phyloP scores from a whole-genome alignment of 2,888 invertebrate species.

The Caenorhabditis wallacei region DNA sequence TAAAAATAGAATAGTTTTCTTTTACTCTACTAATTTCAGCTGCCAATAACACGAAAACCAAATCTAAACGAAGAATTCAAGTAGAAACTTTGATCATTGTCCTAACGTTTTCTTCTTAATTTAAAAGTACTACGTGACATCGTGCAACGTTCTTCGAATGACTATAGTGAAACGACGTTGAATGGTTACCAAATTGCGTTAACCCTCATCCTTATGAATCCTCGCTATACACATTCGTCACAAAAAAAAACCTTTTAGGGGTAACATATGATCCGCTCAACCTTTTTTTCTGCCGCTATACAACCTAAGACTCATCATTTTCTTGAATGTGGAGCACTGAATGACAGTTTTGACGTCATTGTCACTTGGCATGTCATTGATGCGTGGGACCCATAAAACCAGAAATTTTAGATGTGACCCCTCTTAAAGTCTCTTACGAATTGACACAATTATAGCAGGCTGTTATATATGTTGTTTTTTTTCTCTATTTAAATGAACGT shows the following conservation, averaged over 20 bases:
- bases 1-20: conserved; percentile 19
- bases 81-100: conserved; percentile 1
- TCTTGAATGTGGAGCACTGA: conserved; percentile 10
- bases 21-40: not conserved
- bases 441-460: conserved; percentile 36
- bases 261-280: conserved; percentile 31
- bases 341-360: conserved; percentile 51
- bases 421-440: conserved; percentile 3
- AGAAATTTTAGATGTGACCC: not conserved
- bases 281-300: conserved; percentile 12
- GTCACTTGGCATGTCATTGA: conserved; percentile 50
- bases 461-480: conserved; percentile 41
- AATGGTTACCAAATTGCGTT: conserved; percentile 44
- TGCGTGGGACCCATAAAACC: conserved; percentile 51
- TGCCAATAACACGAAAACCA: not conserved
- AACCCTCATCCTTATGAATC: conserved; percentile 12
- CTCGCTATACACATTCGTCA: conserved; percentile 49
- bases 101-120: not conserved
- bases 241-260: conserved; percentile 49
- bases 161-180: conserved; percentile 22
- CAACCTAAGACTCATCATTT: conserved; percentile 38
- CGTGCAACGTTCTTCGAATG: not conserved
- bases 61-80: not conserved
- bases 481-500: conserved; percentile 36
- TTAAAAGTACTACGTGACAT: conserved; percentile 6